A percentile compares a stretch with the other conserved stretches of the same genome.
These are phyloP conservation scores for Catharus minimus DNA, from an alignment of 2,113 vertebrate species.

Conservation along the genomic window DNA sequence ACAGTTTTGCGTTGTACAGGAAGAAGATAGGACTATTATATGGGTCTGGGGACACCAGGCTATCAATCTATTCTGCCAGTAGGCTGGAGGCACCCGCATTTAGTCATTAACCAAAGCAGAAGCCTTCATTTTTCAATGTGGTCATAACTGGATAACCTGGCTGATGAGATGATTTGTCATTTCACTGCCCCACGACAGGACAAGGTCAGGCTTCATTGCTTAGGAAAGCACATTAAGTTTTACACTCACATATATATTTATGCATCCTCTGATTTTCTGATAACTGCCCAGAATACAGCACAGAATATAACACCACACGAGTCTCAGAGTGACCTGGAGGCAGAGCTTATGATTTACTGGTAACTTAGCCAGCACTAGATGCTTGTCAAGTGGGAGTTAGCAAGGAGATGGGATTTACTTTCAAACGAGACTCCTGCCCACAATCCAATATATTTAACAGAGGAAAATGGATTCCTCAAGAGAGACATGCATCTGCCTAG, in stretches of 20 bases:
- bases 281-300: neutral
- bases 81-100: conserved; percentile 29
- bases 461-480: neutral
- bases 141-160: conserved; percentile 66
- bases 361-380: neutral
- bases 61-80: conserved; percentile 41
- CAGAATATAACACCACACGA: neutral
- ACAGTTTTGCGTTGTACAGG: neutral
- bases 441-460: neutral
- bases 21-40: neutral
- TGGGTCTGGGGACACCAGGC: neutral
- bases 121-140: conserved; percentile 63
- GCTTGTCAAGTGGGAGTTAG: neutral
- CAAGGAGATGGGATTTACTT: conserved; percentile 35
- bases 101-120: conserved; percentile 65
- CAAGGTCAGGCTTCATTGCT: conserved; percentile 66
- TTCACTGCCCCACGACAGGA: conserved; percentile 39
- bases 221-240: conserved; percentile 45
- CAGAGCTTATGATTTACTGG: conserved; percentile 13
- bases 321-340: neutral
- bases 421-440: neutral
- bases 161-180: conserved; percentile 70
- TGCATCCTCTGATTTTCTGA: neutral
- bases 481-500: neutral
- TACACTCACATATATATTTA: neutral